Evolutionary conservation across 1,140 invertebrate genomes (phyloP), one percentile per base, ranked within the genome.

Genomic region (Coboldia fuscipes): DNA sequence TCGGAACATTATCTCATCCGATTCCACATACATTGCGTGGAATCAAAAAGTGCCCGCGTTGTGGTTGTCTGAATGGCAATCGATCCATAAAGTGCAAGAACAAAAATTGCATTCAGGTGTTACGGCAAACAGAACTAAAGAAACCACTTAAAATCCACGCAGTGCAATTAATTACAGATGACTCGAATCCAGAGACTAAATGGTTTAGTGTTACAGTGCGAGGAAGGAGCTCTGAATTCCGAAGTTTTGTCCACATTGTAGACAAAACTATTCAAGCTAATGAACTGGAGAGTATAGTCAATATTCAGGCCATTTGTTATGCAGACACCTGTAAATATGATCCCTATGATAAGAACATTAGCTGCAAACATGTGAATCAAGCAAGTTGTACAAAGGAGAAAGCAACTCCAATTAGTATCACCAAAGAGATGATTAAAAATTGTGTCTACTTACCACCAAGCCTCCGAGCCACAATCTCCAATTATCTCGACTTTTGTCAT

Each of bases 231-330:
- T 26, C 42, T 0, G 42, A 48, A 12, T 42, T 41, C 0, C 40
- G 50, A 0, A 53, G 45, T 23, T 53, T 53, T 24, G 50, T 53
- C 12, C 39, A 35, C 9, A 41, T 50, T 4, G 40, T 44, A 19
- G 48, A 48, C 26, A n/a, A 12, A 4, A 37, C 47, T 1, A 43
- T 45, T 0, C 4, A 44, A 5, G 47, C 47, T 2, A 26, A 46
- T 22, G 42, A 49, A 18, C 41, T 45, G 28, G 40, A 45, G 0
- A 42, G 45, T 3, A 47, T 51, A 27, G 42, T 51, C 2, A 45
- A 42, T 17, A 46, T 47, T 31, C 48, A 47, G 5, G 50, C 49
- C 3, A 15, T 42, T 3, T 52, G 50, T 32, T 39, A 44, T 40
- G 49, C 41, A 12, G 46, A 51, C 17, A 28, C 38, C 5, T 50